A percentile compares a stretch with the other conserved stretches of the same genome.
Evolutionary conservation across 2,113 vertebrate species (phyloP).

Genomic region (Hyla sarda): DNA sequence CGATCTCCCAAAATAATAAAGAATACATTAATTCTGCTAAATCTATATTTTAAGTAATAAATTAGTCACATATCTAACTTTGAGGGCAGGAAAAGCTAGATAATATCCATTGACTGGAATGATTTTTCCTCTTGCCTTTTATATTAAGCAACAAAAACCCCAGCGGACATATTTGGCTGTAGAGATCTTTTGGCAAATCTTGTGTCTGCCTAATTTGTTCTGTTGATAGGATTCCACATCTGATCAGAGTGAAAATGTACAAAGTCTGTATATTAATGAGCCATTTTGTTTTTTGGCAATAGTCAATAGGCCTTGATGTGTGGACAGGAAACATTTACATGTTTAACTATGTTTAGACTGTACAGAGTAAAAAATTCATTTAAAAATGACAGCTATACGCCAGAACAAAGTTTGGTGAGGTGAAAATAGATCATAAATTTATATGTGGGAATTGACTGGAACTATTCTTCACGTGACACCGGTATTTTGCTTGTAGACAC

Average conservation of each 20-base stretch:
- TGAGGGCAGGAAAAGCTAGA: conserved; percentile 18
- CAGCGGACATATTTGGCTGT: conserved; percentile 42
- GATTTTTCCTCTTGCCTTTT: conserved; percentile 35
- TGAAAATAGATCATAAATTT: conserved; percentile 40
- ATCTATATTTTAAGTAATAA: neutral
- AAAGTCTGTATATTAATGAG: conserved; percentile 52
- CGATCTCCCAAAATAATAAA: neutral
- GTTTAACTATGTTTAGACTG: conserved; percentile 51
- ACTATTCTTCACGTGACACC: conserved; percentile 5
- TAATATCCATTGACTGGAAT: conserved; percentile 17
- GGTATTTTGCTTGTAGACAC: neutral
- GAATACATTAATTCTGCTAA: neutral
- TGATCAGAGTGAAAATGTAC: conserved; percentile 44
- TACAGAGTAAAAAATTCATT: conserved; percentile 16
- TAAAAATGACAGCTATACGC: neutral
- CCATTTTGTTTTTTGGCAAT: conserved; percentile 42
- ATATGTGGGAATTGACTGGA: conserved; percentile 24
- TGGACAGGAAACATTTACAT: conserved; percentile 53
- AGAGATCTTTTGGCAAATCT: conserved; percentile 37
- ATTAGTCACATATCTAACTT: conserved; percentile 19
- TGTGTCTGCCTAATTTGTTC: conserved; percentile 38
- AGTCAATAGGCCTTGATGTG: conserved; percentile 26
- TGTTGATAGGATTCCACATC: conserved; percentile 46
- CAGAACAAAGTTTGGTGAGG: conserved; percentile 23
- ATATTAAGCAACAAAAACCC: conserved; percentile 37